Conservation (phyloP, 2,113 vertebrate species). For the Indri indri region DNA sequence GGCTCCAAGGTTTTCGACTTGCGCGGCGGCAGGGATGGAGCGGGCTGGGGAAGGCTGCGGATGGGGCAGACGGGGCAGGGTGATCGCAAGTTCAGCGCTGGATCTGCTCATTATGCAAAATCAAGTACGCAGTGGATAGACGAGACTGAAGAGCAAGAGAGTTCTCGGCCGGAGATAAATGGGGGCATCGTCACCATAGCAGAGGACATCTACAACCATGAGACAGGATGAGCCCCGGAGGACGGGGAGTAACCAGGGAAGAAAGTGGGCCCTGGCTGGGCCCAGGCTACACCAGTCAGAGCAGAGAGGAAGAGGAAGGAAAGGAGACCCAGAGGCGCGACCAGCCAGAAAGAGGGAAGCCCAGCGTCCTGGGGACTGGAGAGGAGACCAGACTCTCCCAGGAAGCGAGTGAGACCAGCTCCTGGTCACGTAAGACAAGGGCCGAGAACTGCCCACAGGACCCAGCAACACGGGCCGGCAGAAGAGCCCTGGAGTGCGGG, state of each 20-base stretch:
- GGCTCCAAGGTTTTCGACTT: neutral
- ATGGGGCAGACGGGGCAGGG: rapidly evolving
- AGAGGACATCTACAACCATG: neutral
- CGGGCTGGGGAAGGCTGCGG: neutral
- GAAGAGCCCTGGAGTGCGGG: neutral
- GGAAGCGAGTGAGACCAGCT: neutral
- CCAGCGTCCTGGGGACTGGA: rapidly evolving
- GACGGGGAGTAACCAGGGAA: rapidly evolving
- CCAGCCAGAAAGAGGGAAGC: rapidly evolving
- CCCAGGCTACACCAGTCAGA: neutral
- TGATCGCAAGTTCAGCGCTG: neutral
- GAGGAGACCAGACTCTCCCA: too few species aligned
- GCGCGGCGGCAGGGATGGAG: neutral
- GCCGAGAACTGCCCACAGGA: rapidly evolving
- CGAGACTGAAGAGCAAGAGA: neutral
- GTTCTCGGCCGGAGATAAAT: neutral
- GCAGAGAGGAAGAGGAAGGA: neutral
- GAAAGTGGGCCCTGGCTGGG: neutral
- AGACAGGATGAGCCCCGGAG: rapidly evolving
- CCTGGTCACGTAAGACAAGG: neutral
- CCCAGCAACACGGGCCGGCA: neutral
- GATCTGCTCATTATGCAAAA: neutral
- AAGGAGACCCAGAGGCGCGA: rapidly evolving
- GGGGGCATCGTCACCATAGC: rapidly evolving
- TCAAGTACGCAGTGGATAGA: neutral